Evolutionary conservation across 2,113 vertebrate genomes (phyloP).

Genomic region (Gobio gobio): DNA sequence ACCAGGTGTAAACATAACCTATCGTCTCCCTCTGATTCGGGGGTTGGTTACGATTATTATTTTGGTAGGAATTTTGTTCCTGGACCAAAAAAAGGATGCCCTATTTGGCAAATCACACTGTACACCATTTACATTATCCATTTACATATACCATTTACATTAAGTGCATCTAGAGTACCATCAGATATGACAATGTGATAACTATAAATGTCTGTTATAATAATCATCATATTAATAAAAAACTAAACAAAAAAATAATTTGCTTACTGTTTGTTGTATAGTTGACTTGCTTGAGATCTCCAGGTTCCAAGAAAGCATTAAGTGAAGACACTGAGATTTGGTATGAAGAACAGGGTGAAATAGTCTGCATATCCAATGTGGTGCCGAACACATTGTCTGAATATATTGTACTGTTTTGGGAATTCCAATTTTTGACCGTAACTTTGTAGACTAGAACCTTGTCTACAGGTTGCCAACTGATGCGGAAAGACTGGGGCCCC

Average conservation of each 20-base stretch:
- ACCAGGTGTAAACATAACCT: neutral
- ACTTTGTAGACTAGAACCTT: slow-evolving; percentile 71
- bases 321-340: slow-evolving; percentile 72
- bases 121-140: neutral
- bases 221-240: neutral
- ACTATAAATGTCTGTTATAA: neutral
- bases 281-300: slow-evolving; percentile 67
- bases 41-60: neutral
- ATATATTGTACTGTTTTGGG: neutral
- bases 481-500: slow-evolving; percentile 10
- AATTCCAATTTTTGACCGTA: slow-evolving; percentile 50
- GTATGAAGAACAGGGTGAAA: slow-evolving; percentile 74
- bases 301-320: slow-evolving; percentile 70
- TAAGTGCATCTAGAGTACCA: neutral
- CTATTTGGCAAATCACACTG: neutral
- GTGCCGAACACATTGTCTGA: slow-evolving; percentile 57
- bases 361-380: slow-evolving; percentile 58
- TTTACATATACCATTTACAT: neutral
- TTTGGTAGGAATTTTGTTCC: neutral
- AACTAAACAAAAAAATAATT: slow-evolving; percentile 49
- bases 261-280: slow-evolving; percentile 79
- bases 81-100: neutral
- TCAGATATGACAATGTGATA: neutral
- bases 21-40: neutral
- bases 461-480: slow-evolving; percentile 70